Evolutionary conservation across 1,140 invertebrate genomes (phyloP).

Genomic region (Nasonia longicornis): DNA sequence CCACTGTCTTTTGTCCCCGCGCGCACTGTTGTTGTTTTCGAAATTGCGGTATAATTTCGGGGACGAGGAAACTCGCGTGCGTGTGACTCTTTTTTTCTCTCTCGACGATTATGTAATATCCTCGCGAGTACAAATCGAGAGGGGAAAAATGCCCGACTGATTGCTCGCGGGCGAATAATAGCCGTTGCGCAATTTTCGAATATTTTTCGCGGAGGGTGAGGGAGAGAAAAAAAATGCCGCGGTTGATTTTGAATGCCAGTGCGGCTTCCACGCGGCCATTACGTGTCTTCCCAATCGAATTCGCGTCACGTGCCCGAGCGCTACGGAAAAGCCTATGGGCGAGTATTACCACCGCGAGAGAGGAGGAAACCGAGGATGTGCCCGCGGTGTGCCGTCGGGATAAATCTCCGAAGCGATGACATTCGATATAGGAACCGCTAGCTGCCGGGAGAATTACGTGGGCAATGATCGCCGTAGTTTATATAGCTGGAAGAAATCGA

Average conservation of each 20-base stretch:
- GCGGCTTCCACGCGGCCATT: constrained; percentile 20
- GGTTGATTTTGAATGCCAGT: constrained; percentile 39
- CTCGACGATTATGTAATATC: too few relatives aligned
- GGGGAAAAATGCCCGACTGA: background rate
- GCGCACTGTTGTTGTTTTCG: background rate
- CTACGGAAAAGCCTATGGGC: constrained; percentile 16
- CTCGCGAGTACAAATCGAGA: too few relatives aligned
- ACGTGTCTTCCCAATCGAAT: constrained; percentile 11
- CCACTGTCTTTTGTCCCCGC: background rate
- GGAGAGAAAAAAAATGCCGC: background rate
- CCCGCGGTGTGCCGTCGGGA: background rate
- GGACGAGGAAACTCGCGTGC: too few relatives aligned
- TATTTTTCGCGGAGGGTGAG: background rate
- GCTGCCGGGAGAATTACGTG: background rate
- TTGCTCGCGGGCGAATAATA: background rate
- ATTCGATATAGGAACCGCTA: background rate
- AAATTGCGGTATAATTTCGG: too few relatives aligned
- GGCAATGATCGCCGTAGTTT: background rate
- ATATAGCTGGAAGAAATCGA: background rate
- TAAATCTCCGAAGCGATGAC: constrained; percentile 18
- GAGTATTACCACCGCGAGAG: constrained; percentile 9
- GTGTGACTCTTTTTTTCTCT: too few relatives aligned
- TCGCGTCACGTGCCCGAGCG: constrained; percentile 23
- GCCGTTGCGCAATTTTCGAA: background rate
- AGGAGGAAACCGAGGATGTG: constrained; percentile 18